A percentile compares a stretch with the other conserved stretches of the same genome.
These are phyloP conservation scores for Melanotaenia nigrans DNA, from an alignment of 2,797 vertebrate genomes.

Conservation along the genomic window DNA sequence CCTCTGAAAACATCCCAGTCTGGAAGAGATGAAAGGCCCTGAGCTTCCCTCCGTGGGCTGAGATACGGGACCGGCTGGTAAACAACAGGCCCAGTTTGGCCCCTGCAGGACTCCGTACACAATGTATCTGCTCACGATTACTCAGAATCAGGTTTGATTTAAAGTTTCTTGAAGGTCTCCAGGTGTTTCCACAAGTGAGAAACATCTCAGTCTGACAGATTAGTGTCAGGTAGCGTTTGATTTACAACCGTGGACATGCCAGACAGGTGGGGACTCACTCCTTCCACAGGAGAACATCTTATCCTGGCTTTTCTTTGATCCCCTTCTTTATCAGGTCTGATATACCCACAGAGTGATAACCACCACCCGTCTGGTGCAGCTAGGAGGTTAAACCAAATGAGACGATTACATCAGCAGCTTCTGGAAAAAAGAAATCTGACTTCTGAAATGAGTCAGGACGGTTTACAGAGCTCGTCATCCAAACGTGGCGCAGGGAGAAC, in stretches of 20 bases:
- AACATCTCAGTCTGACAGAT: slow-evolving; percentile 40
- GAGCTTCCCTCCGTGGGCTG: slow-evolving; percentile 41
- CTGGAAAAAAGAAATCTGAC: slow-evolving; percentile 31
- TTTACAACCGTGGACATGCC: slow-evolving; percentile 33
- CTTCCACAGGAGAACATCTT: slow-evolving; percentile 19
- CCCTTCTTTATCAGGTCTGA: slow-evolving; percentile 27
- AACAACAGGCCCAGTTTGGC: slow-evolving; percentile 46
- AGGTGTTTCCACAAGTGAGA: slow-evolving; percentile 36
- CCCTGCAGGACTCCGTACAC: slow-evolving; percentile 58
- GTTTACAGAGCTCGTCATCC: too few relatives aligned
- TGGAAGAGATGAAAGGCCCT: slow-evolving; percentile 70
- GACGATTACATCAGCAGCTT: slow-evolving; percentile 40
- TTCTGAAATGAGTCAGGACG: slow-evolving; percentile 17
- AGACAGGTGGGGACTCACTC: slow-evolving; percentile 39
- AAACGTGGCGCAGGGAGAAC: too few relatives aligned
- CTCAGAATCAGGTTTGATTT: slow-evolving; percentile 15
- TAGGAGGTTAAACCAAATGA: slow-evolving; percentile 59
- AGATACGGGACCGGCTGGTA: slow-evolving; percentile 44
- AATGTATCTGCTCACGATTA: slow-evolving; percentile 24
- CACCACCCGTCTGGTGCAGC: slow-evolving; percentile 47
- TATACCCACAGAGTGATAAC: slow-evolving; percentile 26
- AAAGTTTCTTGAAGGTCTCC: slow-evolving; percentile 9
- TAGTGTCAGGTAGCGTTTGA: slow-evolving; percentile 51
- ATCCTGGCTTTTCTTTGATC: slow-evolving; percentile 45
- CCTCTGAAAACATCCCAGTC: slow-evolving; percentile 67